Percentiles rank a stretch among this genome's conserved stretches.
Evolutionary conservation across 2,888 invertebrate genomes (phyloP).

Genomic region (Drosophila hawaiiensis): DNA sequence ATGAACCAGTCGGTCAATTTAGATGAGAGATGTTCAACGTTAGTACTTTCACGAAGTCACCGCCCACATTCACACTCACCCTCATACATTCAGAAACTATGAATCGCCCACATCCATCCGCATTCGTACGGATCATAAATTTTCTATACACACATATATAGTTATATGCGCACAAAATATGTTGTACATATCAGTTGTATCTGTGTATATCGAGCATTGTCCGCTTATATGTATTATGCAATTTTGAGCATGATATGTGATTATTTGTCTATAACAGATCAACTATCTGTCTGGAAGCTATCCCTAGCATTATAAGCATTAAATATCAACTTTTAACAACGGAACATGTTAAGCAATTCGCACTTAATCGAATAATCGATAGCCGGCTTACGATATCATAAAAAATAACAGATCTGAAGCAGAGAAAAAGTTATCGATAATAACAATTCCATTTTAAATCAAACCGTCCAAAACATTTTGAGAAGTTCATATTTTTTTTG

Average conservation of each 20-base stretch:
- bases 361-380: neutral
- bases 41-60: slow-evolving; percentile 11
- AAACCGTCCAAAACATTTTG: too few relatives aligned
- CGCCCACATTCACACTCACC: slow-evolving; percentile 29
- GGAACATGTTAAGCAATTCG: too few relatives aligned
- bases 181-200: slow-evolving; percentile 8
- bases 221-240: neutral
- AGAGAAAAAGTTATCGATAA: neutral
- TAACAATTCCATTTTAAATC: too few relatives aligned
- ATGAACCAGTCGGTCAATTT: slow-evolving; percentile 57
- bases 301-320: neutral
- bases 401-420: neutral
- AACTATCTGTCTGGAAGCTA: neutral
- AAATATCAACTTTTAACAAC: neutral
- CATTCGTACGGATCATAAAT: slow-evolving; percentile 47
- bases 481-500: too few relatives aligned
- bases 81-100: slow-evolving; percentile 11
- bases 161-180: neutral
- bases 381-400: neutral
- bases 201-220: neutral
- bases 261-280: neutral
- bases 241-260: neutral
- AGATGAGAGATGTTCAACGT: slow-evolving; percentile 42
- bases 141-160: slow-evolving; percentile 12
- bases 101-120: slow-evolving; percentile 16